Evolutionary conservation across 2,797 vertebrate species (phyloP), one percentile per base, ranked within the genome.

Genomic region (Gila robusta): DNA sequence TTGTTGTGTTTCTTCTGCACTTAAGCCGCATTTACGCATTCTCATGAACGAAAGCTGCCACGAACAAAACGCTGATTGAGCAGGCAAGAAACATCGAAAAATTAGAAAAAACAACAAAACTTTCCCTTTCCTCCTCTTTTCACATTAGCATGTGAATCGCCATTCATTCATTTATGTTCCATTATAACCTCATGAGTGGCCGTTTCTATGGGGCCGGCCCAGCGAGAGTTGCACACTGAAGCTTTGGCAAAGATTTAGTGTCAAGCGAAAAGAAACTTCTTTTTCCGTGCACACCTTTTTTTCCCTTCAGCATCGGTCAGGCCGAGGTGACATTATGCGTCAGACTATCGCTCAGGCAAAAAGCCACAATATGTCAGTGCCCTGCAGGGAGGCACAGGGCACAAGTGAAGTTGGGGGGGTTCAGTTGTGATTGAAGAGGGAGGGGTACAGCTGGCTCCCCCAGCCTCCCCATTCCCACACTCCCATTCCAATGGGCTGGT

Each of bases 71-170:
- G 93, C 93, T 93, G 91, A 92, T 92, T 93, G 93, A 94, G 94
- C 87, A 88, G 86, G 81, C 78, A 14, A 88, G 86, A 89, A 91
- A 91, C 90, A 91, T 92, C 44, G 88, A 91, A 88, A 90, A 91
- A 92, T 91, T 89, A 85, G 87, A 79, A 88, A 91, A 93, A 93
- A 91, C 89, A 93, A 91, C 90, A 95, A 96, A 96, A 96, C 96
- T 96, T 96, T 96, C 94, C 93, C 92, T 95, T 95, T 92, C 94
- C 95, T 94, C 95, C 95, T 95, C 95, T 93, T 95, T 94, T 93
- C 95, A 97, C 95, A 98, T 98, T 98, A 97, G 95, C 97, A 98
- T 98, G 94, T 97, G 97, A 97, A 96, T 97, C 92, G 96, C 96
- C 94, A 96, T 97, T 96, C 96, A 97, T 96, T 95, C 95, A 95